Evolutionary conservation across 2,888 invertebrate genomes (phyloP), one percentile per base, ranked within the genome.

Genomic region (Orthonevra nobilis): DNA sequence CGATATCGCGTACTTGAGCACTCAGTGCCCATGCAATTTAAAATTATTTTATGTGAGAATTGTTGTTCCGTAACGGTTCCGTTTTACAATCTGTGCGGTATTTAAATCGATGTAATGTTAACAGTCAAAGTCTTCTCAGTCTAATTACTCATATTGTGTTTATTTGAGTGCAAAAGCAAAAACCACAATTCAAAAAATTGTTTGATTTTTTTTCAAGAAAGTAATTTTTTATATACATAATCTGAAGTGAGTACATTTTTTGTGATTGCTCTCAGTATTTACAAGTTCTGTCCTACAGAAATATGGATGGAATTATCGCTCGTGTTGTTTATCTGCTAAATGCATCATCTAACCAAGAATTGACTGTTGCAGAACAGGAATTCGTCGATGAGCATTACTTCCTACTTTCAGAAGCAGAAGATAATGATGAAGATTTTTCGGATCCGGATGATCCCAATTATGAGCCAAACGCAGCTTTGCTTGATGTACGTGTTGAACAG

Each of bases 261-360:
- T 9, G 10, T n/a, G n/a, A 32, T n/a, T n/a, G n/a, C n/a, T n/a
- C n/a, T 32, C 2, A n/a, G 10, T 10, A 32, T 10, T 10, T 40
- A 19, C 40, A 40, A 40, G 46, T 28, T 26, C 15, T 46, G n/a
- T 46, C 15, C 28, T 46, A 28, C 46, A 46, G 46, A 46, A 46
- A 23, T 28, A 46, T 46, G 14, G 14, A 28, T 46, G 46, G 28
- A 10, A 46, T 26, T 15, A 28, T n/a, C n/a, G 12, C 4, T 40
- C 40, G 19, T 40, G 40, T 40, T 40, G n/a, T 19, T 40, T 19
- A 1, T 19, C 40, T 40, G 1, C 15, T n/a, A 15, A 19, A n/a
- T 9, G 19, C 15, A 19, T 40, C n/a, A 40, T n/a, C n/a, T n/a
- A n/a, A n/a, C n/a, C n/a, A n/a, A n/a, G n/a, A n/a, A n/a, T n/a